Evolutionary conservation across 2,888 invertebrate species (phyloP), one percentile per base, ranked within the genome.

Genomic region (Tillus elongatus): DNA sequence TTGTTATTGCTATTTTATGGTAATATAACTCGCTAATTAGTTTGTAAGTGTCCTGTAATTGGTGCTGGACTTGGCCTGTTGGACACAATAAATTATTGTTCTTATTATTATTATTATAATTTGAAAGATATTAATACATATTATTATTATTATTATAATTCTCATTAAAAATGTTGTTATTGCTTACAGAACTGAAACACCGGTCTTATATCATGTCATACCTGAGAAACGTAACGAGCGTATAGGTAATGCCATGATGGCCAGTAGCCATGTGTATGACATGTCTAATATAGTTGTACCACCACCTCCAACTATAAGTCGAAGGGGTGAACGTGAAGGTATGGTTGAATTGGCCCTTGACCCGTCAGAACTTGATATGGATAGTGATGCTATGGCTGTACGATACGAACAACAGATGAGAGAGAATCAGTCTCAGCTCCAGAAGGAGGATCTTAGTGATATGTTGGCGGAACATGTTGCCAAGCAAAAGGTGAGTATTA

Each of bases 381-480:
- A 95, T 63, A 88, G 91, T 37, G 92, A 92, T 52, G 92, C 92
- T 3, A 92, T 98, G 83, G 90, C 91, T 27, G 88, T 83, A 38
- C 74, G 95, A 36, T 97, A 97, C 65, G 97, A 98, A 61, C 89
- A 96, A 52, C 93, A 95, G 46, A 79, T 97, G 72, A 74, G 92
- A 9, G 95, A 96, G 61, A 86, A 91, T 56, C 86, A 92, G 55
- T 87, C 86, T 35, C 82, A 85, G 56, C 70, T 88, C 36, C 82
- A 85, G 55, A 83, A 87, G 49, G 97, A 97, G 69, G 97, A 98
- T 72, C 74, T 97, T 29, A 92, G 92, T 13, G 97, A 98, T 63
- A 96, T 98, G 95, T 77, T 97, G 56, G 96, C 95, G 3, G 97
- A 97, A 65, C 97, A 98, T 63, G 91, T 93, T 28, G 93, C 95